Percentiles rank a stretch among this genome's conserved stretches.
Conservation (phyloP, 2,888 invertebrate species). For the Acronicta aceris region DNA sequence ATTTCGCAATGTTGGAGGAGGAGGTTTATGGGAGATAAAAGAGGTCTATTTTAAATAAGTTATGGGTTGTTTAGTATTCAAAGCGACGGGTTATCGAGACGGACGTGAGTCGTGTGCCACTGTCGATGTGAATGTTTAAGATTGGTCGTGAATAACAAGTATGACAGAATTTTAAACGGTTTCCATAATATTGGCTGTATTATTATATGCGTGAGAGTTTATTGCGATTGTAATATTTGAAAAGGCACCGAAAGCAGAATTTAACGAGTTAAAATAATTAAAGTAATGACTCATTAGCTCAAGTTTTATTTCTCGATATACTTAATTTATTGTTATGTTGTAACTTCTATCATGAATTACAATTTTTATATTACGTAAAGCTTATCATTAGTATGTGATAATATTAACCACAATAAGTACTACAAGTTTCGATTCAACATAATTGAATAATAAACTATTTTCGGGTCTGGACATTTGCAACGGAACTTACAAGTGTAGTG, state of each 20-base stretch:
- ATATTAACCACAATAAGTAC: background rate
- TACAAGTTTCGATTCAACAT: conserved; percentile 23
- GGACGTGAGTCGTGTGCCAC: conserved; percentile 87
- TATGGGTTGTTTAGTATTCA: conserved; percentile 71
- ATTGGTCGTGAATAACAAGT: conserved; percentile 73
- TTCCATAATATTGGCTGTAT: conserved; percentile 59
- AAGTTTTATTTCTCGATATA: no score
- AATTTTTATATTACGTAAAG: conserved; percentile 1
- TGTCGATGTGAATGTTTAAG: conserved; percentile 70
- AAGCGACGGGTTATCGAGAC: conserved; percentile 64
- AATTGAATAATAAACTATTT: conserved; percentile 44
- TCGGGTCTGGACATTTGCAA: conserved; percentile 45
- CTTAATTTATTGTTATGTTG: no score
- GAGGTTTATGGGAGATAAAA: conserved; percentile 14
- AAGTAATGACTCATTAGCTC: background rate
- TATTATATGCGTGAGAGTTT: conserved; percentile 52
- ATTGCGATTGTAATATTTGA: conserved; percentile 31
- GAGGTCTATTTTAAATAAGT: conserved; percentile 32
- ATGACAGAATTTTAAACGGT: conserved; percentile 62
- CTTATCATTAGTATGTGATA: no score
- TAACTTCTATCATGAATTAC: no score
- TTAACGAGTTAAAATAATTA: background rate
- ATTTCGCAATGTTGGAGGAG: conserved; percentile 13
- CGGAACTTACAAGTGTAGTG: conserved; percentile 54
- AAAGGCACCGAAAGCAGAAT: conserved; percentile 21